Base-by-base conservation (phyloP, 2,888 invertebrate species). In the Drosophila leonis region DNA sequence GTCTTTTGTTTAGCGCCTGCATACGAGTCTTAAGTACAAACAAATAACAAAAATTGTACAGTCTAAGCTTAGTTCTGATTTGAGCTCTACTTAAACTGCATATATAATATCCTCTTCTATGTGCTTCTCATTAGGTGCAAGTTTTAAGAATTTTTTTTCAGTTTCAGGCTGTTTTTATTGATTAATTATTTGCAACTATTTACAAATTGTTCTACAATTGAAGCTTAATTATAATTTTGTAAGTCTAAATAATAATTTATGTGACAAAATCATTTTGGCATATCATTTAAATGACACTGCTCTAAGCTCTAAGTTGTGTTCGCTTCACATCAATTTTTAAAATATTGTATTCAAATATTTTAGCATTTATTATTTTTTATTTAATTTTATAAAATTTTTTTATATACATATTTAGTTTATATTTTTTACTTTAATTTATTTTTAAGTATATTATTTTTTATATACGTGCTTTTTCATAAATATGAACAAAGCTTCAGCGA, bases 1-100 rank as follows among this genome's bases (percentile, higher is more conserved):
- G 88, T 88, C 88, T 68, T 84, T 80, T 72, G 72, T 65, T 71
- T 74, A 52, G 55, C 63, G 65, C 51, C 56, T 56, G 46, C 66
- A 60, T 48, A 60, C 41, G n/a, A 77, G 63, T 39, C 46, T 33
- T 20, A 51, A 46, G 41, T 27, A 41, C 49, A 78, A 67, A 62
- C 51, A 63, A n/a, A 24, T 46, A 41, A 18, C 67, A 52, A 48
- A 71, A n/a, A 46, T 24, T 20, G 33, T 33, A 35, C 51, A 24
- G 5, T 1, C 20, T 13, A 15, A 13, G 20, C 33, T 4, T 7
- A 33, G 33, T 12, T 20, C 20, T 8, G 33, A 18, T 13, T 13
- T 33, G 5, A 31, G 2, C 12, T n/a, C 31, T 18, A 8, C 4
- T 4, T 27, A 7, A n/a, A 12, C n/a, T 31, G 29, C n/a, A 2